phyloP scores from a whole-genome alignment of 1,140 invertebrate species.

The Mya arenaria region DNA sequence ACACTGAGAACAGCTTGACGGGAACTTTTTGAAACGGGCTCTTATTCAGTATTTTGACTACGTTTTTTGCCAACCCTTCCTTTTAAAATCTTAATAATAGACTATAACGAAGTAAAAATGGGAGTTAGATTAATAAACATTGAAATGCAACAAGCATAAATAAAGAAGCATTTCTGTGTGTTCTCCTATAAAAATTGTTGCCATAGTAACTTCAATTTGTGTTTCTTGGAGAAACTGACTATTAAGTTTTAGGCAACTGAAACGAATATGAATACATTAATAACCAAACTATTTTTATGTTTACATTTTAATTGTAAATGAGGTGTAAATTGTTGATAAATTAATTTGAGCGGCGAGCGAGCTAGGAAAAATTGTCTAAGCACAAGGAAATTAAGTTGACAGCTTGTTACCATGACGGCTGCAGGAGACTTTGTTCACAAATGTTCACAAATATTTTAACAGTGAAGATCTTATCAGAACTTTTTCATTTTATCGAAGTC shows the following conservation, averaged over 20 bases:
- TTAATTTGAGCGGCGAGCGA: neutral
- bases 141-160: neutral
- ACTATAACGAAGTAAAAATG: neutral
- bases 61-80: neutral
- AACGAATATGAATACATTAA: constrained; percentile 1
- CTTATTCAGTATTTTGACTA: constrained; percentile 2
- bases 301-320: neutral
- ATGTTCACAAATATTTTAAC: too few species aligned
- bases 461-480: too few species aligned
- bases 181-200: neutral
- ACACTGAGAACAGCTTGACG: neutral
- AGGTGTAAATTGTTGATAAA: neutral
- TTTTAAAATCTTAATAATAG: constrained; percentile 3
- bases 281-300: constrained; percentile 12
- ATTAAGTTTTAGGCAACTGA: neutral
- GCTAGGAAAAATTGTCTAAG: too few species aligned
- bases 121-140: neutral
- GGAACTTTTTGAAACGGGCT: neutral
- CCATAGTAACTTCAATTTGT: neutral
- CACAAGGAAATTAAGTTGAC: neutral
- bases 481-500: too few species aligned
- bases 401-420: neutral
- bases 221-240: neutral
- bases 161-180: neutral
- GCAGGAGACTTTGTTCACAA: neutral